Conservation (phyloP, 2,888 invertebrate genomes). For the Eristalinus aeneus region DNA sequence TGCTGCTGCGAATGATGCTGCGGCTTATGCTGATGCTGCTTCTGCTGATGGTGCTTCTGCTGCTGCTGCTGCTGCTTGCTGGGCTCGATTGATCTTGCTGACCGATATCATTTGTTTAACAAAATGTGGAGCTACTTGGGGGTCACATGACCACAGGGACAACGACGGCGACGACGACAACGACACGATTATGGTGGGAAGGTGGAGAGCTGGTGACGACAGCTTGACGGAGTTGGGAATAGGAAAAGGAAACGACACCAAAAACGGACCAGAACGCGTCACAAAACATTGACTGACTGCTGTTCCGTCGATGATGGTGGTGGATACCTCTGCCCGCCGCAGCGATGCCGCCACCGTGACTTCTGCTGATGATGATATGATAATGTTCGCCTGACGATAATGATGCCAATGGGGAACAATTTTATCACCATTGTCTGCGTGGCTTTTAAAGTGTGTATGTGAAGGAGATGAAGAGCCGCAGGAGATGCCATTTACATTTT, state of each 20-base stretch:
- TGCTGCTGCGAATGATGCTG: too few relatives aligned
- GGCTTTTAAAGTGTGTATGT: background rate
- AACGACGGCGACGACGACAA: slow-evolving; percentile 1
- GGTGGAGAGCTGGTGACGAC: slow-evolving; percentile 44
- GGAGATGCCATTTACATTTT: slow-evolving; percentile 62
- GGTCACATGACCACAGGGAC: slow-evolving; percentile 61
- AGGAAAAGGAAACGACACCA: background rate
- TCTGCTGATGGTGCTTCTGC: too few relatives aligned
- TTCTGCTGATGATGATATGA: slow-evolving; percentile 70
- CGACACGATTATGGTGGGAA: background rate
- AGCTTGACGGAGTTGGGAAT: slow-evolving; percentile 49
- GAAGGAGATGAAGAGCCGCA: background rate
- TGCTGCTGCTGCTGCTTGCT: background rate
- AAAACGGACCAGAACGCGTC: slow-evolving; percentile 49
- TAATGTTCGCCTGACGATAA: slow-evolving; percentile 68
- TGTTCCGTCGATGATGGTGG: slow-evolving; percentile 40
- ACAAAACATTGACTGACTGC: slow-evolving; percentile 65
- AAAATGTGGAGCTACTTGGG: slow-evolving; percentile 68
- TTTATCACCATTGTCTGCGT: slow-evolving; percentile 69
- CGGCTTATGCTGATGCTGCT: too few relatives aligned
- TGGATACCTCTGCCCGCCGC: slow-evolving; percentile 23
- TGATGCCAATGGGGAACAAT: slow-evolving; percentile 71
- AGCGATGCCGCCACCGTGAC: slow-evolving; percentile 31
- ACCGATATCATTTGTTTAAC: slow-evolving; percentile 71
- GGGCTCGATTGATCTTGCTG: slow-evolving; percentile 66